A percentile compares a stretch with the other conserved stretches of the same genome.
These are phyloP conservation scores for Psix sp. DNA, from an alignment of 1,140 invertebrate species.

Conservation along the genomic window DNA sequence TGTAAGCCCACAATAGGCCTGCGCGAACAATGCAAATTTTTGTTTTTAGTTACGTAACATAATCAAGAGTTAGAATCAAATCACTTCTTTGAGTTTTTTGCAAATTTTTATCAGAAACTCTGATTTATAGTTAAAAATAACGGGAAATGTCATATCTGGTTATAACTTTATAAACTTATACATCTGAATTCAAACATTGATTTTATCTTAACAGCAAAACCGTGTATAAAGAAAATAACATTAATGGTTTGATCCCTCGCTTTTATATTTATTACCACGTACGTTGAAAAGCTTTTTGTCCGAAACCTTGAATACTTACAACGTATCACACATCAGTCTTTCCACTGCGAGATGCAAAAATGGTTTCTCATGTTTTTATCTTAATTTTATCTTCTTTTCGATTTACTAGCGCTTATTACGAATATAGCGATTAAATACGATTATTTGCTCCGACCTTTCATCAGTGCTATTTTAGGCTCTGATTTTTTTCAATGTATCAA, in stretches of 20 bases:
- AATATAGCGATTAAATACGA: conserved; percentile 26
- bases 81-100: background rate
- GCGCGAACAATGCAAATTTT: conserved; percentile 31
- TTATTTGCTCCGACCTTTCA: conserved; percentile 40
- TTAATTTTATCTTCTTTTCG: conserved; percentile 10
- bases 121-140: background rate
- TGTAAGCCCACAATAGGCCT: conserved; percentile 60
- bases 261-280: conserved; percentile 26
- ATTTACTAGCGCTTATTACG: conserved; percentile 18
- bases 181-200: background rate
- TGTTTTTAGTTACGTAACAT: conserved; percentile 34
- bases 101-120: background rate
- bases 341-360: conserved; percentile 44
- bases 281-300: conserved; percentile 40
- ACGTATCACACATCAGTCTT: conserved; percentile 58
- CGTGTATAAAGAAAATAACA: background rate
- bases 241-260: conserved; percentile 11
- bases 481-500: background rate
- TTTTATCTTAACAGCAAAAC: background rate
- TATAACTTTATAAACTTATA: background rate
- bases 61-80: conserved; percentile 29
- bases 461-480: conserved; percentile 25
- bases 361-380: conserved; percentile 21
- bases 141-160: background rate
- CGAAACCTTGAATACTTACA: conserved; percentile 41